Base-by-base conservation (phyloP, 2,113 vertebrate species). In the Bagarius yarrelli region DNA sequence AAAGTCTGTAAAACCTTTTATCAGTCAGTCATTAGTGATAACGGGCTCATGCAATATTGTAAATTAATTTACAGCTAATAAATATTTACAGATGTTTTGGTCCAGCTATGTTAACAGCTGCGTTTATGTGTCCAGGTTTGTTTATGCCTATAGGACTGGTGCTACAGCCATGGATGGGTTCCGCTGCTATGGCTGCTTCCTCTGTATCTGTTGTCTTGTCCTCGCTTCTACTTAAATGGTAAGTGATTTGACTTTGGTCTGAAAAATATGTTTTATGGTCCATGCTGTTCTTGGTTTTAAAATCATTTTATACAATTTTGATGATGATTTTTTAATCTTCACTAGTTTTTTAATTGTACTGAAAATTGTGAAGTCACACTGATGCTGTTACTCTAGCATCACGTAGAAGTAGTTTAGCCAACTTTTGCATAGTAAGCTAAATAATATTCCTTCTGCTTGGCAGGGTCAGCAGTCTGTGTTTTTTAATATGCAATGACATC, bases 91-190 rank as follows among this genome's bases (percentile, higher is more conserved):
- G 66, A 15, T 47, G 2, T 56, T 12, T 63, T 66, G n/a, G 40
- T 52, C 12, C 40, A 40, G 75, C 32, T 70, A 13, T 52, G 32
- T 40, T 52, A 63, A 53, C 14, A 25, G 53, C 5, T 72, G 59
- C 34, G 12, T 84, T 4, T 60, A 11, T 63, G 59, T 72, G 32
- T 1, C 0, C 81, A 98, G 98, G 98, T 61, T 92, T 96, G 64
- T 97, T 98, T 87, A 95, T 98, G 94, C 96, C 98, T 1, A 6
- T 89, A 0, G 97, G 97, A 8, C 91, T 99, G 0, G 93, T 98
- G 73, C 93, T 99, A 18, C 96, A 98, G 82, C 97, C 98, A 0
- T 99, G 98, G 97, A 99, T 98, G 98, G 98, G 95, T 32, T 99
- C 98, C 0, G 97, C 95, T 0, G 97, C 98, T n/a, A 99, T 99